phyloP scores from a whole-genome alignment of 2,888 invertebrate species.

The Clanis bilineata region DNA sequence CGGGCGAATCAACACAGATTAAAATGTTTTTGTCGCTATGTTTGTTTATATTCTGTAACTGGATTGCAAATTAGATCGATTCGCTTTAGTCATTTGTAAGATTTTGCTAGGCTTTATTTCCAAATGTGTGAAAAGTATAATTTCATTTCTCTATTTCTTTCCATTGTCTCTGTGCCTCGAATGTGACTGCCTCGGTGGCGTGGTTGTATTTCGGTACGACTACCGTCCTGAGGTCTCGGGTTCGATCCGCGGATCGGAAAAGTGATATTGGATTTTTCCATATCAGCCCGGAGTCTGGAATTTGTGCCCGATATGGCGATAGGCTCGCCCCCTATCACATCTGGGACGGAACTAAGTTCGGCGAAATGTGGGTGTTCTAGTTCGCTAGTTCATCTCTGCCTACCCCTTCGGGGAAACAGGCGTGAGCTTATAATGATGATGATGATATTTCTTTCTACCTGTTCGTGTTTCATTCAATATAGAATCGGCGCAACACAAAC shows the following conservation, averaged over 20 bases:
- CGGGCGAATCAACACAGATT: conserved; percentile 69
- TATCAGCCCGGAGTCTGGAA: not conserved
- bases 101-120: not conserved
- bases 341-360: no score
- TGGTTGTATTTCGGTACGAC: not conserved
- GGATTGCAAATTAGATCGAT: conserved; percentile 17
- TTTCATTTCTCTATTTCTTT: not conserved
- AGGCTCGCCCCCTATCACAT: not conserved
- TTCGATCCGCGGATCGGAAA: not conserved
- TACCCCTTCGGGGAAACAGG: no score
- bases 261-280: not conserved
- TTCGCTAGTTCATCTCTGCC: no score
- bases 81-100: conserved; percentile 3
- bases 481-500: no score
- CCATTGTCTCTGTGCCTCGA: no score
- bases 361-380: no score
- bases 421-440: no score
- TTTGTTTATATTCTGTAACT: conserved; percentile 21
- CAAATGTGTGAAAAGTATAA: not conserved
- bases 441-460: no score
- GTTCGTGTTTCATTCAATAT: no score
- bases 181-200: not conserved
- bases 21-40: conserved; percentile 28
- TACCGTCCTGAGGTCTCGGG: not conserved
- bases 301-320: not conserved